Evolutionary conservation across 2,113 vertebrate species (phyloP), one percentile per base, ranked within the genome.

Genomic region (Salminus brasiliensis): DNA sequence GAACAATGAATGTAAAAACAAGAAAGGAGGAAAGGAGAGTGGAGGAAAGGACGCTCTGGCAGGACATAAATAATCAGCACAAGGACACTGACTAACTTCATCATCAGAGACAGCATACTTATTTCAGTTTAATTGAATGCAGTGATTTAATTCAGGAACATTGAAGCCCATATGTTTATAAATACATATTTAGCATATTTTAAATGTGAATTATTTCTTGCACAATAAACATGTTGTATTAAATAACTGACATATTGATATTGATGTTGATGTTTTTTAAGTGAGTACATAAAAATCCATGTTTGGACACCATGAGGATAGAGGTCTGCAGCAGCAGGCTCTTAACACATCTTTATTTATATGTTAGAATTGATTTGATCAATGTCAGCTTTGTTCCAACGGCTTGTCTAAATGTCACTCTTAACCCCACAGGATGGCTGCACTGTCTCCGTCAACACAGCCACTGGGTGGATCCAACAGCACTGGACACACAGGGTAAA

Each of bases 351-450:
- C 69, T 83, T 84, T 85, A 85, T 88, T 85, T 86, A 84, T 80
- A 71, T 25, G 74, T 76, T 81, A 69, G 72, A 81, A 55, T 67
- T 39, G 52, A 65, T 60, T 21, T 73, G 74, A 84, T 85, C 85
- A 78, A 86, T 86, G 74, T 72, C 55, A 76, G 77, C 72, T 57
- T 66, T 74, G 78, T 81, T 78, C 65, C 13, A 39, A 67, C n/a
- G 27, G 59, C 76, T 75, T 82, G 76, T 82, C 66, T 83, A 85
- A 88, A 88, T 86, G 87, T 86, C 83, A 88, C 4, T 43, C 27
- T 57, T 30, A 80, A 25, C 81, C 85, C 65, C 80, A 52, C 68
- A 80, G 85, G 84, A 84, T 36, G 63, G 73, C 34, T 71, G 63
- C 18, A 62, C 55, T 66, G 55, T 55, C 68, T 74, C 76, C 74